Evolutionary conservation across 2,888 invertebrate genomes (phyloP), one percentile per base, ranked within the genome.

Genomic region (Pseudococcus longispinus): DNA sequence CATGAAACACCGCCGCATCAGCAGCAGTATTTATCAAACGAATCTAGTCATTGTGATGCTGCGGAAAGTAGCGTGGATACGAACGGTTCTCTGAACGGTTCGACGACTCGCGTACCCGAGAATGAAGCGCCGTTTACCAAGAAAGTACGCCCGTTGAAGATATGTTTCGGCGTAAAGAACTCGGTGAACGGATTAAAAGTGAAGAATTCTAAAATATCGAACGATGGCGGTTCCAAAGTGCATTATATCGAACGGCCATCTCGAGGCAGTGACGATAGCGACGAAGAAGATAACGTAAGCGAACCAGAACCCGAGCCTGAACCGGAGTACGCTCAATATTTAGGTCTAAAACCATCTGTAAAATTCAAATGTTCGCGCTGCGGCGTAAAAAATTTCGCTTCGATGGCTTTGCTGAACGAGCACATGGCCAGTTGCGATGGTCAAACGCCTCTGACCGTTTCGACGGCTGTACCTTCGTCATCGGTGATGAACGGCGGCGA

Each of bases 361-460:
- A 94, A 94, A 91, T 93, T 94, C 90, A 94, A 94, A 90, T 96
- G 96, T 90, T 92, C 94, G 74, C 95, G 94, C 90, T 96, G 96
- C 91, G 93, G 93, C 89, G 92, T 92, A 60, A 93, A 93, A 89
- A 93, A 93, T 87, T 95, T 94, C 90, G 93, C 93, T 89, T 93
- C 94, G 15, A 91, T 95, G 88, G 92, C 93, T 51, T 92, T 93
- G 91, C 91, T 95, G 83, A 94, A 95, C 90, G 94, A 94, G 89
- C 95, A 95, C 90, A 93, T 94, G 89, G 74, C 80, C 23, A 83
- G 83, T 13, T 87, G 87, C 60, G 37, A 37, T 37, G 85, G 85
- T 2, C 70, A 55, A 37, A 42, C 37, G 42, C 26, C 46, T 37
- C 15, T 51, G 23, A 55, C 60, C 32, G 29, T 42, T 2, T 23